Conservation (phyloP, 2,888 invertebrate species). For the Empis livida region DNA sequence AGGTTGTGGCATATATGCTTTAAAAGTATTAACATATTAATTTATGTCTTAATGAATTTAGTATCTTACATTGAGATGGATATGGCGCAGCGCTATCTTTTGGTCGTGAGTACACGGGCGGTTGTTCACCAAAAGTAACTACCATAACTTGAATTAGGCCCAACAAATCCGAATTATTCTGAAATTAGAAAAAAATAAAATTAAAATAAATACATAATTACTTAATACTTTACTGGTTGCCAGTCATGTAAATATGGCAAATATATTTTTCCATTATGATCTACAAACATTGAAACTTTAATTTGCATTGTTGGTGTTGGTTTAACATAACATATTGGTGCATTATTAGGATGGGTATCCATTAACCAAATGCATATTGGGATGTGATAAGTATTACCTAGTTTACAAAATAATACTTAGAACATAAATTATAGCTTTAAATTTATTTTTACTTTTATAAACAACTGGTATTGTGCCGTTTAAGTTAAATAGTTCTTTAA, state of each 20-base stretch:
- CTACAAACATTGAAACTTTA: constrained; percentile 87
- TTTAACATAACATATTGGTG: constrained; percentile 88
- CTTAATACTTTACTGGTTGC: constrained; percentile 46
- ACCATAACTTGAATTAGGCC: constrained; percentile 85
- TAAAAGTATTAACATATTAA: not conserved
- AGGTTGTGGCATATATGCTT: constrained; percentile 38
- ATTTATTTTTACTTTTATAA: constrained; percentile 64
- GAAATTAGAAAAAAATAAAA: not conserved
- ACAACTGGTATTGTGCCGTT: constrained; percentile 87
- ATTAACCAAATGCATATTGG: constrained; percentile 93
- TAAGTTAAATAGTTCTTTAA: constrained; percentile 68
- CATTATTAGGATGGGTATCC: constrained; percentile 94
- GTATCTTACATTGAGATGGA: constrained; percentile 29
- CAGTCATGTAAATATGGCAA: constrained; percentile 95
- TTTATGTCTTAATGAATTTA: not conserved
- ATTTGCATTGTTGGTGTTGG: constrained; percentile 94
- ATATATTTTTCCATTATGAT: constrained; percentile 90
- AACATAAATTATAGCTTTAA: too few relatives aligned
- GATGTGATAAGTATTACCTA: constrained; percentile 79
- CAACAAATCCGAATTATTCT: constrained; percentile 57
- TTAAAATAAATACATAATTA: not conserved
- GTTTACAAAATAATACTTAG: too few relatives aligned
- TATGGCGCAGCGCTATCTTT: constrained; percentile 43
- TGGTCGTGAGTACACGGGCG: constrained; percentile 79
- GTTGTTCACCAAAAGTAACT: constrained; percentile 84